Base-by-base conservation (phyloP, 2,113 vertebrate species). In the Rhagologus leucostigma region DNA sequence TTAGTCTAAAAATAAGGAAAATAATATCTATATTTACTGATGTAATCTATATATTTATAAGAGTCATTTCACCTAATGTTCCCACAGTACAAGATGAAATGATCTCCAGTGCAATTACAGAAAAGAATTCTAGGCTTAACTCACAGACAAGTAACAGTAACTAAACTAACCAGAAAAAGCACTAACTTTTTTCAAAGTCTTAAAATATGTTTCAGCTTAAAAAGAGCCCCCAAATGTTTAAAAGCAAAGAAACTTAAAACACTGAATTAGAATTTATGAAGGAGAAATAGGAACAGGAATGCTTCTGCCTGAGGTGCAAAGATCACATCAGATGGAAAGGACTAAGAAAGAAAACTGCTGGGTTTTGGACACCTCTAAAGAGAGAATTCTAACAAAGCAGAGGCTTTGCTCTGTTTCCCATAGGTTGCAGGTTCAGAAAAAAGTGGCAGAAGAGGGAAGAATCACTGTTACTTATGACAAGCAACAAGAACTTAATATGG, bases 241-340 rank as follows among this genome's bases (percentile, higher is more conserved):
- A 96, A 96, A 94, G 91, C 29, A 73, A 88, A 91, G 86, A 71
- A 78, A 95, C 73, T 89, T 94, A 88, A 92, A 95, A 84, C 84
- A 87, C 33, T 84, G 77, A 91, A 90, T 94, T 96, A 96, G 89
- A 96, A 96, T 97, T 95, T 95, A 93, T 94, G 91, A 97, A 94
- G 91, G 90, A 95, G 89, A 82, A 85, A 88, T 85, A 93, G 83
- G 88, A 91, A 90, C 41, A 84, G 85, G 83, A 92, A 95, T 82
- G 70, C 73, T 96, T 87, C 96, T 97, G 94, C 95, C 95, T 96
- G 94, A 97, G 90, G 95, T 96, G 86, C 90, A 96, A 91, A 97
- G 93, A 96, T 88, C 68, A 96, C 90, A 96, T 97, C 94, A 95
- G 93, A 96, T 96, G 92, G 88, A 97, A 96, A 93, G 74, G 39